Conservation (phyloP, 2,113 vertebrate genomes). For the Ranitomeya imitator region DNA sequence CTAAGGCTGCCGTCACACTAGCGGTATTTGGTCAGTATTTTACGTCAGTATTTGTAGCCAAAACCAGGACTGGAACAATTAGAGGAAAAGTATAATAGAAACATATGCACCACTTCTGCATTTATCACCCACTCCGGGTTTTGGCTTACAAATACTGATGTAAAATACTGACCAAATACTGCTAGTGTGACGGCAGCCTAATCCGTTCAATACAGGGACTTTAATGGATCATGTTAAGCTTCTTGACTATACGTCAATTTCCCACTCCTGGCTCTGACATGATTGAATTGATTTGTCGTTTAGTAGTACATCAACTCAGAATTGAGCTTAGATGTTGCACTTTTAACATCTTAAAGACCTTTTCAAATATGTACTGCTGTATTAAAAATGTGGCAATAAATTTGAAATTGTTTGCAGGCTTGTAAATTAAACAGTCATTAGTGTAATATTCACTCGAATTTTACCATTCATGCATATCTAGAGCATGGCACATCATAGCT, state of each 20-base stretch:
- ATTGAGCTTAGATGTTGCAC: slow-evolving; percentile 26
- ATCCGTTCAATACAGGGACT: neutral
- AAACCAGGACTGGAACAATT: too few relatives aligned
- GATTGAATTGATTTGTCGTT: slow-evolving; percentile 42
- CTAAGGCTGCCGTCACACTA: too few relatives aligned
- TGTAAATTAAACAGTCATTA: neutral
- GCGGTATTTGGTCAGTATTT: too few relatives aligned
- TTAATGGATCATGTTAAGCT: slow-evolving; percentile 26
- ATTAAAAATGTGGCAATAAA: neutral
- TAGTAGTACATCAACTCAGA: slow-evolving; percentile 35
- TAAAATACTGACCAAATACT: too few relatives aligned
- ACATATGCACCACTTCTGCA: too few relatives aligned
- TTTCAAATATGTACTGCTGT: slow-evolving; percentile 7
- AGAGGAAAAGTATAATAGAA: too few relatives aligned
- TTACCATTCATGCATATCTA: neutral
- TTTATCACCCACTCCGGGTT: too few relatives aligned
- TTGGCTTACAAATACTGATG: too few relatives aligned
- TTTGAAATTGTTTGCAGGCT: neutral
- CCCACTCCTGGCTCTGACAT: slow-evolving; percentile 31
- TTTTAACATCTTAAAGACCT: slow-evolving; percentile 41
- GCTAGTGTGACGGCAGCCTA: too few relatives aligned
- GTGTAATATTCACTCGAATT: neutral
- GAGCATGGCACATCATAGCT: neutral
- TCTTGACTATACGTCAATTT: slow-evolving; percentile 21
- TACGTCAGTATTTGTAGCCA: too few relatives aligned